Evolutionary conservation across 2,797 vertebrate species (phyloP).

Genomic region (Pangasius macronema): DNA sequence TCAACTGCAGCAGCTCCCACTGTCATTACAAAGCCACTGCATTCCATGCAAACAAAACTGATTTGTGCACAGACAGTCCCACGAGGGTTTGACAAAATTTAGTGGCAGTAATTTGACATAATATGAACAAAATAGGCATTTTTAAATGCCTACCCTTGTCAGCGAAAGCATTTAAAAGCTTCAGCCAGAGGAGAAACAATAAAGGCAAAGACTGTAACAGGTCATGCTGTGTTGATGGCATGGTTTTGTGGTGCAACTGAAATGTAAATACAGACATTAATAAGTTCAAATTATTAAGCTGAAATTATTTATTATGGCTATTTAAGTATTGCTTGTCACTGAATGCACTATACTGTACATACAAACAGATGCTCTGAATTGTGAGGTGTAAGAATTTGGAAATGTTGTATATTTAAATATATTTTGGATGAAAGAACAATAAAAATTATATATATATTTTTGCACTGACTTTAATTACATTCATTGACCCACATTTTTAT

Average conservation of each 20-base stretch:
- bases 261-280: conserved; percentile 42
- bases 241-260: conserved; percentile 38
- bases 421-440: conserved; percentile 53
- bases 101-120: background rate
- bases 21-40: conserved; percentile 82
- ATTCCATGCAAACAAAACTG: conserved; percentile 81
- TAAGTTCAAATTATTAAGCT: conserved; percentile 31
- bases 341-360: conserved; percentile 59
- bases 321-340: conserved; percentile 60
- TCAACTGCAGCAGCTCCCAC: conserved; percentile 74
- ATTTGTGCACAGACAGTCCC: conserved; percentile 79
- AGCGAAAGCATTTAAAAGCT: conserved; percentile 27
- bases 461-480: conserved; percentile 1
- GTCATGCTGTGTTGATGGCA: background rate
- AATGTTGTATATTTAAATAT: conserved; percentile 44
- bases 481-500: background rate
- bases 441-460: conserved; percentile 50
- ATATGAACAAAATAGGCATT: background rate
- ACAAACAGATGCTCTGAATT: conserved; percentile 47
- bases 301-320: conserved; percentile 62
- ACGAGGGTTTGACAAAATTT: conserved; percentile 75
- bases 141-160: background rate
- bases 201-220: conserved; percentile 31
- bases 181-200: background rate
- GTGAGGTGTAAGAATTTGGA: conserved; percentile 43